A percentile compares a stretch with the other conserved stretches of the same genome.
Conservation (phyloP, 2,113 vertebrate species). For the Lonchura striata region DNA sequence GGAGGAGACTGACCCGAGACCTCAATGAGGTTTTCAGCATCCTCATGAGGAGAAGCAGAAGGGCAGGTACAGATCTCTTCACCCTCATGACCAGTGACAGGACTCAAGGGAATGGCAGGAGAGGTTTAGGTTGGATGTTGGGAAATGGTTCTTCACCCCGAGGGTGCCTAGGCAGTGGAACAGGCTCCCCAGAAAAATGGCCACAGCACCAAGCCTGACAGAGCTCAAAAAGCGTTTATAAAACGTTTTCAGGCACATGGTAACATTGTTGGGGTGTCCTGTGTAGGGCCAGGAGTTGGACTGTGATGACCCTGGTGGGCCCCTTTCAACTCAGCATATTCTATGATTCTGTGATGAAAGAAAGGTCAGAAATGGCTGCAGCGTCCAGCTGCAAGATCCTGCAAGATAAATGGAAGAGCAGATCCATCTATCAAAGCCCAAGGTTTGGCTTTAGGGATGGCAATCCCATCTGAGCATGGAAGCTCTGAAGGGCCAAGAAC, state of each 20-base stretch:
- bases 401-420: background rate
- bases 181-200: background rate
- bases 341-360: background rate
- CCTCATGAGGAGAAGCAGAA: background rate
- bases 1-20: background rate
- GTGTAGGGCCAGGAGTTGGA: background rate
- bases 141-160: background rate
- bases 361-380: background rate
- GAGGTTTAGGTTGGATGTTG: background rate
- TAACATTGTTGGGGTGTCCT: background rate
- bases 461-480: fast-evolving
- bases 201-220: background rate
- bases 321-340: background rate
- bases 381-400: background rate
- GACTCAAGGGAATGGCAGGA: background rate
- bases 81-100: background rate
- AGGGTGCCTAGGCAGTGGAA: background rate
- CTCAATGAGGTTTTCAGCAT: background rate
- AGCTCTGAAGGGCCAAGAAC: background rate
- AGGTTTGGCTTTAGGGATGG: background rate
- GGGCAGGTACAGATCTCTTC: background rate
- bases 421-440: background rate
- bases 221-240: background rate
- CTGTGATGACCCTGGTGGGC: background rate
- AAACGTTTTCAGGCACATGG: background rate